phyloP scores from a whole-genome alignment of 2,797 vertebrate genomes.

The Geotrypetes seraphini region DNA sequence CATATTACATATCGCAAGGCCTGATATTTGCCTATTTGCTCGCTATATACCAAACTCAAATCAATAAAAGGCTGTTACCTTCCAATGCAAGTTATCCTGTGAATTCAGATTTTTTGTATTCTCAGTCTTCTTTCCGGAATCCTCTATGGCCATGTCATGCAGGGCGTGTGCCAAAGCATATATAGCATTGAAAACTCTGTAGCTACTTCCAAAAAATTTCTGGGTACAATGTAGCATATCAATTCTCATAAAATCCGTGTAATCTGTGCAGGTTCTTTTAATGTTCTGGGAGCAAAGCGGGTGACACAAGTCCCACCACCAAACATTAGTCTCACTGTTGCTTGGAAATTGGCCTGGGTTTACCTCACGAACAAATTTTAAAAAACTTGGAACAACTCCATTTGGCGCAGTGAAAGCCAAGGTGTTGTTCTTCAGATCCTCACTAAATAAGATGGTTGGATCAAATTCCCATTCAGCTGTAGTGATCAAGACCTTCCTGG shows the following conservation, averaged over 20 bases:
- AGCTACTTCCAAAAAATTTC: background rate
- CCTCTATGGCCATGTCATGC: background rate
- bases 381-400: background rate
- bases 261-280: background rate
- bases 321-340: background rate
- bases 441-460: too few species aligned
- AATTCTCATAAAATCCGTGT: background rate
- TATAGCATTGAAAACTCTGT: background rate
- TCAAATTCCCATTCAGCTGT: background rate
- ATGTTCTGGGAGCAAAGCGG: background rate
- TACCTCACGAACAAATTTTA: background rate
- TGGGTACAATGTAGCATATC: background rate
- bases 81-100: background rate
- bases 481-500: background rate
- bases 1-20: too few species aligned
- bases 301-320: background rate
- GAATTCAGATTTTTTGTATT: background rate
- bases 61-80: too few species aligned
- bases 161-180: constrained; percentile 1
- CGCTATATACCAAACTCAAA: too few species aligned
- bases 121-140: background rate
- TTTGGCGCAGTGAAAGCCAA: background rate
- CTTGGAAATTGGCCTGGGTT: background rate
- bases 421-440: too few species aligned
- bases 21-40: too few species aligned